phyloP scores from a whole-genome alignment of 1,140 invertebrate genomes.

The Pseudomyrmex cubaensis region DNA sequence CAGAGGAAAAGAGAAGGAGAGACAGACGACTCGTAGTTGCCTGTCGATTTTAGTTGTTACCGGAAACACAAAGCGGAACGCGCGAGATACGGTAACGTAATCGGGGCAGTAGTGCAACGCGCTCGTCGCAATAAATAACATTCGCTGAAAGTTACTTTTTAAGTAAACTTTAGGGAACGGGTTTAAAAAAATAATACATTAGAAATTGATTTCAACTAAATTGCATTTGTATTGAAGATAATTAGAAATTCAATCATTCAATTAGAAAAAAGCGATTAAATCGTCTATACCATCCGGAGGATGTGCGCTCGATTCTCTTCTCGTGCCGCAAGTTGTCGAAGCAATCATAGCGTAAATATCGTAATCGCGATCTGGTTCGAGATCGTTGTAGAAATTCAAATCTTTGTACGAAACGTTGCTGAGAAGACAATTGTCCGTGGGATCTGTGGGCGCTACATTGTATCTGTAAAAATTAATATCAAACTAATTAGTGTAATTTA shows the following conservation, averaged over 20 bases:
- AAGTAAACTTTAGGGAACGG: background rate
- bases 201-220: slow-evolving; percentile 10
- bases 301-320: slow-evolving; percentile 56
- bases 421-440: slow-evolving; percentile 91
- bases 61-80: slow-evolving; percentile 55
- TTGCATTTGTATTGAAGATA: slow-evolving; percentile 24
- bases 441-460: slow-evolving; percentile 79
- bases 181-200: slow-evolving; percentile 3
- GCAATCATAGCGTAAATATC: slow-evolving; percentile 91
- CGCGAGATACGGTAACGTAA: slow-evolving; percentile 20
- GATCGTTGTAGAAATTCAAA: slow-evolving; percentile 90
- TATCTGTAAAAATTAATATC: slow-evolving; percentile 78
- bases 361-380: slow-evolving; percentile 91
- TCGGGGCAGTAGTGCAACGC: slow-evolving; percentile 40
- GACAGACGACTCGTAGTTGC: slow-evolving; percentile 6
- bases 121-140: slow-evolving; percentile 17
- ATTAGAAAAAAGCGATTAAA: background rate
- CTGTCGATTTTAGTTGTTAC: slow-evolving; percentile 43
- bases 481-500: slow-evolving; percentile 6
- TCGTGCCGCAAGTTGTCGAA: slow-evolving; percentile 69
- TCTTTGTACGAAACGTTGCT: slow-evolving; percentile 88
- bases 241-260: slow-evolving; percentile 11
- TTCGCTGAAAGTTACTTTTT: slow-evolving; percentile 3
- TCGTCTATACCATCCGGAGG: slow-evolving; percentile 72
- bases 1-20: background rate